phyloP scores from a whole-genome alignment of 2,888 invertebrate species.

The Creontiades dilutus region DNA sequence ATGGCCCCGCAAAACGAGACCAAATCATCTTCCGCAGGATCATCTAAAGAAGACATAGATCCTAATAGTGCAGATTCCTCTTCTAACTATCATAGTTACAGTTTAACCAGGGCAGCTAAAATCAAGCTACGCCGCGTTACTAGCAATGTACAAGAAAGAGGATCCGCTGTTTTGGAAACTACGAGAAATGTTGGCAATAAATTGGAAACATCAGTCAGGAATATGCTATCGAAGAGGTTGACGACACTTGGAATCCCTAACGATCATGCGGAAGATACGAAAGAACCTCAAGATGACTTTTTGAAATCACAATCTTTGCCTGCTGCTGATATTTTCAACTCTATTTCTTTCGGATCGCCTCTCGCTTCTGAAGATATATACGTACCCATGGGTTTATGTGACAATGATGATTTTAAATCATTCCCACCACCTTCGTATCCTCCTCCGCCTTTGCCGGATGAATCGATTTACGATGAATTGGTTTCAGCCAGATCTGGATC shows the following conservation, averaged over 20 bases:
- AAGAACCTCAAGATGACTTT: slow-evolving; percentile 74
- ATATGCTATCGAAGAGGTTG: slow-evolving; percentile 77
- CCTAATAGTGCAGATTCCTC: neutral
- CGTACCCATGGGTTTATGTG: slow-evolving; percentile 74
- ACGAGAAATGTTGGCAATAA: slow-evolving; percentile 82
- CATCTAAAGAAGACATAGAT: slow-evolving; percentile 67
- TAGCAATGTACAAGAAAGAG: slow-evolving; percentile 79
- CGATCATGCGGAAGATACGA: slow-evolving; percentile 76
- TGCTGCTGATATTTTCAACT: slow-evolving; percentile 82
- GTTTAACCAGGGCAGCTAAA: slow-evolving; percentile 78
- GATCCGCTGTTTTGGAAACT: slow-evolving; percentile 77
- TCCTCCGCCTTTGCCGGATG: slow-evolving; percentile 82
- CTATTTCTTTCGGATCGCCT: slow-evolving; percentile 84
- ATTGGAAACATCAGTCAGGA: slow-evolving; percentile 79
- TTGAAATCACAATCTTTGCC: slow-evolving; percentile 82
- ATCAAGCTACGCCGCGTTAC: slow-evolving; percentile 80
- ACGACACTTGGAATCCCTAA: slow-evolving; percentile 75
- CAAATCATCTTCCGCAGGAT: slow-evolving; percentile 45
- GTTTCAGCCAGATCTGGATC: slow-evolving; percentile 75
- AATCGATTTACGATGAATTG: slow-evolving; percentile 81
- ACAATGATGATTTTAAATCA: slow-evolving; percentile 78
- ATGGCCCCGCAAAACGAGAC: neutral
- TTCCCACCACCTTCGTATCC: slow-evolving; percentile 82
- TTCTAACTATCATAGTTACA: slow-evolving; percentile 21
- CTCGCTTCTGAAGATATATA: slow-evolving; percentile 78